Conservation (phyloP, 2,797 vertebrate genomes). For the Chrosomus eos region DNA sequence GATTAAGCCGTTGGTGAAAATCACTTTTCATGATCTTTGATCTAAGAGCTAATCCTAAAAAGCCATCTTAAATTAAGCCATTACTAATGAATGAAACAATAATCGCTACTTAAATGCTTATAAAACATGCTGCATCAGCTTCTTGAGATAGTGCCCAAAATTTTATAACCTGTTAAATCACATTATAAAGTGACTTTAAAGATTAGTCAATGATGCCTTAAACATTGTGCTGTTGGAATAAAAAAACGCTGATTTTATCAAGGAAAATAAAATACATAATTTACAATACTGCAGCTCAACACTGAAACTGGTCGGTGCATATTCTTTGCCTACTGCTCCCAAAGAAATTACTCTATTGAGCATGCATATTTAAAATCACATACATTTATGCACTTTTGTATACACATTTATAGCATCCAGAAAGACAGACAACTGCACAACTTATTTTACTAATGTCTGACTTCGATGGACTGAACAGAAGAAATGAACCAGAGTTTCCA, state of each 20-base stretch:
- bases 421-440: background rate
- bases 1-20: slow-evolving; percentile 53
- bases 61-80: slow-evolving; percentile 47
- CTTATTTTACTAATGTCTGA: background rate
- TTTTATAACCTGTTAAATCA: slow-evolving; percentile 32
- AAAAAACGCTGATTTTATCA: background rate
- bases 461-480: background rate
- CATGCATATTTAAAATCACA: background rate
- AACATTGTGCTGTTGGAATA: background rate
- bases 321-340: too few species aligned
- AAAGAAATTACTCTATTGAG: background rate
- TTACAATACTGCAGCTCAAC: background rate
- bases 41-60: slow-evolving; percentile 44
- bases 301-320: background rate
- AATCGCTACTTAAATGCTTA: slow-evolving; percentile 42
- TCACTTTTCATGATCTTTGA: slow-evolving; percentile 41
- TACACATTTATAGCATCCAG: background rate
- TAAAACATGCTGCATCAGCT: slow-evolving; percentile 35
- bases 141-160: slow-evolving; percentile 15
- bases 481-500: background rate
- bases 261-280: background rate
- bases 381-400: background rate
- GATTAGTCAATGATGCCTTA: slow-evolving; percentile 22
- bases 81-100: slow-evolving; percentile 50
- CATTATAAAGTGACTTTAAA: slow-evolving; percentile 42